Evolutionary conservation across 2,797 vertebrate genomes (phyloP).

Genomic region (Anguilla marmorata): DNA sequence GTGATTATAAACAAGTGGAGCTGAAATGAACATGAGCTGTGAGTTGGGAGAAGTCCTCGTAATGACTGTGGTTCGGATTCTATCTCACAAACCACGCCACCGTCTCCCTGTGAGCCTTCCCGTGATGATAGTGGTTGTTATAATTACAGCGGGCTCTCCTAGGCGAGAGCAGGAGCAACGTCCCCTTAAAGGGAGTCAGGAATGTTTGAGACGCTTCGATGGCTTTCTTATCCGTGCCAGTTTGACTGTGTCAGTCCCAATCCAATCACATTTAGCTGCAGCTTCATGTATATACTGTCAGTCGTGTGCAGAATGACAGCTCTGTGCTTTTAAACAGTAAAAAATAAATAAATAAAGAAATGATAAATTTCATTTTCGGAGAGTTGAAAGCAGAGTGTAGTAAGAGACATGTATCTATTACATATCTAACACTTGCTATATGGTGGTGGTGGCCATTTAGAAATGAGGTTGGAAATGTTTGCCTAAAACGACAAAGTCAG

Average conservation of each 20-base stretch:
- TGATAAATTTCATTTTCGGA: not conserved
- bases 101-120: not conserved
- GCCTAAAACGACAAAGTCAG: not conserved
- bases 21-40: not conserved
- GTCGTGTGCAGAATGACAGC: not conserved
- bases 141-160: not conserved
- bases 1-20: not conserved
- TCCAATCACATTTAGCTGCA: not conserved
- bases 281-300: conserved; percentile 12
- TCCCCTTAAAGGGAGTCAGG: not conserved
- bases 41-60: not conserved
- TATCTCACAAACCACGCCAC: not conserved
- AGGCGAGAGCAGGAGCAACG: not conserved
- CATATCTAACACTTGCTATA: not conserved
- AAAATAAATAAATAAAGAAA: not conserved
- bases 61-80: not conserved
- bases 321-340: not conserved
- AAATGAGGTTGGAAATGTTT: not conserved
- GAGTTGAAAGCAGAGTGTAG: not conserved
- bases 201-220: not conserved
- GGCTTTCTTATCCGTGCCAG: not conserved
- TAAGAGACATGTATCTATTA: not conserved
- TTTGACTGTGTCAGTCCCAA: conserved; percentile 2
- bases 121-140: not conserved
- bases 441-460: not conserved